Base-by-base conservation (phyloP, 92 coral and sea anemone species). In the Bergia sp. region DNA sequence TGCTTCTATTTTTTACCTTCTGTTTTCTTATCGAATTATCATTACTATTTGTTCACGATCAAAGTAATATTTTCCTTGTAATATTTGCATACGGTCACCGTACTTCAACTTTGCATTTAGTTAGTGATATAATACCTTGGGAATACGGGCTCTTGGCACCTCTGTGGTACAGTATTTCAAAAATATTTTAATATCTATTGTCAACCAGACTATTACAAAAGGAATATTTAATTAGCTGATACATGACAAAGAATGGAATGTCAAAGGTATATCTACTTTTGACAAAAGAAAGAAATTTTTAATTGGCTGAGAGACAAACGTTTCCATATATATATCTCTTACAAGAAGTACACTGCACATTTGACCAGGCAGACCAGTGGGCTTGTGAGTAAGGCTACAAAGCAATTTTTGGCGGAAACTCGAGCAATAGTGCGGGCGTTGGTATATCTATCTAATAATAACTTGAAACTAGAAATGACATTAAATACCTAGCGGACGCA, bases 361-460 rank as follows among this genome's bases (percentile, higher is more conserved):
- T 42, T 77, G 81, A 77, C 67, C 69, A 58, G 65, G 43, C 40
- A 64, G 65, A 76, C 65, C 57, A 37, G 58, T 76, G 89, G 89
- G 49, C 90, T 39, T 81, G 84, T 38, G 90, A 87, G 81, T 87
- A 85, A 85, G 90, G 90, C 47, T 87, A 87, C 23, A 76, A 77
- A 77, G 58, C 90, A 58, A 61, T 78, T 2, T 87, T 87, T 78
- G 73, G 90, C 37, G 50, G 76, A 41, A 77, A 79, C 21, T 43
- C 83, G 45, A 78, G 85, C 65, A 87, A 78, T 69, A 86, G 73
- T 58, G 64, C 84, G 73, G 78, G 90, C n/a, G 79, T 79, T 41
- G 65, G 77, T 3, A 87, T 77, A 29, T 23, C 85, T 78, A 45
- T 45, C 8, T 75, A 55, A 86, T 11, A 76, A 76, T 53, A 86